Percentiles rank a stretch among this genome's conserved stretches.
phyloP scores from a whole-genome alignment of 2,113 vertebrate species.

The Ceyx cyanopectus region DNA sequence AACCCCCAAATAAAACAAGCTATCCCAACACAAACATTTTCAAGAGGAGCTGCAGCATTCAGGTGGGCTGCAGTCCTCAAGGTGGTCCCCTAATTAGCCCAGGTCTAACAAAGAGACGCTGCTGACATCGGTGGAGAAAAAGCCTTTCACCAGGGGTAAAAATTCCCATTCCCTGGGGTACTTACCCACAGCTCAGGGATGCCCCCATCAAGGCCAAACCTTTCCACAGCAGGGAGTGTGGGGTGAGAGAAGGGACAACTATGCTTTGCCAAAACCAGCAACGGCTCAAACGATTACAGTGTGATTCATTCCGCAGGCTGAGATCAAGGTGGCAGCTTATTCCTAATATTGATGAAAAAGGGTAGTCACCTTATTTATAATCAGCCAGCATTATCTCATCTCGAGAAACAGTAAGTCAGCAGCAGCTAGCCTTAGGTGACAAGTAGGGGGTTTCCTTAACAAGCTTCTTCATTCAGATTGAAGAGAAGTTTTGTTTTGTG shows the following conservation, averaged over 20 bases:
- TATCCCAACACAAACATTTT: background rate
- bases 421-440: slow-evolving; percentile 24
- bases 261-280: background rate
- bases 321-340: background rate
- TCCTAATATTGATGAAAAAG: slow-evolving; percentile 25
- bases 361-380: slow-evolving; percentile 19
- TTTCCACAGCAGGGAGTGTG: background rate
- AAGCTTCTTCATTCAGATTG: background rate
- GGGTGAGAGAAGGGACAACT: background rate
- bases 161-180: background rate
- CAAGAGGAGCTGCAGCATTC: background rate
- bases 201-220: background rate
- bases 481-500: background rate
- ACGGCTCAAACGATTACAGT: background rate
- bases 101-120: background rate
- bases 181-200: background rate
- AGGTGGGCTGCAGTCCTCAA: background rate
- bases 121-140: background rate
- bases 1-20: background rate
- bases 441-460: slow-evolving; percentile 47
- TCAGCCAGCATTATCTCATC: slow-evolving; percentile 26
- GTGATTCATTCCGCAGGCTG: background rate
- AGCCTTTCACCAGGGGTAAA: background rate
- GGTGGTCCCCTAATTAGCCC: background rate
- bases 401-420: slow-evolving; percentile 19